A percentile compares a stretch with the other conserved stretches of the same genome.
These are phyloP conservation scores for Calliopum simillimum DNA, from an alignment of 2,888 invertebrate species.

Conservation along the genomic window DNA sequence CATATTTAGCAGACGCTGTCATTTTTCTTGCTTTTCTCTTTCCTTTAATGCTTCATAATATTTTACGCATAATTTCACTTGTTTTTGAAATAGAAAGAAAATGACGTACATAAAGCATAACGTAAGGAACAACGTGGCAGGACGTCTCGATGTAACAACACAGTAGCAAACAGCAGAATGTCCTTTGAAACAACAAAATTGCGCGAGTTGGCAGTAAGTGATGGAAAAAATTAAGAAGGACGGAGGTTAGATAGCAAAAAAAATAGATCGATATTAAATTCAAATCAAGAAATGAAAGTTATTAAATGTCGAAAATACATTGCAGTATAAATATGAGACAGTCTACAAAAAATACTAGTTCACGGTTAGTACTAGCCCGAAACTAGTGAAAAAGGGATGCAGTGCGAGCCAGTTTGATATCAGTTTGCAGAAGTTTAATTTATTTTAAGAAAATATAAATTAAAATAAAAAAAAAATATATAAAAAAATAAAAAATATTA, in stretches of 20 bases:
- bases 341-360: no score
- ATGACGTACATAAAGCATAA: background rate
- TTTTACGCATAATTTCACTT: conserved; percentile 39
- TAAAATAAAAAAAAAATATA: conserved; percentile 2
- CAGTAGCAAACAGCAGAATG: background rate
- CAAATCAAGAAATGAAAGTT: background rate
- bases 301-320: no score
- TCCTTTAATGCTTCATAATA: conserved; percentile 33
- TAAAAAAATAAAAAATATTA: background rate
- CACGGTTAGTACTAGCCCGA: no score
- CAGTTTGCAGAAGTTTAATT: background rate
- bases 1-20: conserved; percentile 32
- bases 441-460: background rate
- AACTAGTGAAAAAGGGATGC: no score
- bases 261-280: conserved; percentile 11
- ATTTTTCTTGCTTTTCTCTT: conserved; percentile 26
- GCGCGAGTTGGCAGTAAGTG: background rate
- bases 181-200: background rate
- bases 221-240: background rate
- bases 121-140: conserved; percentile 1
- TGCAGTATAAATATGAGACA: no score
- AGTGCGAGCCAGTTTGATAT: no score
- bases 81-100: conserved; percentile 12
- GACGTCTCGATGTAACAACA: background rate
- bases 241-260: background rate